phyloP scores from a whole-genome alignment of 2,113 vertebrate genomes.

The Colaptes auratus region DNA sequence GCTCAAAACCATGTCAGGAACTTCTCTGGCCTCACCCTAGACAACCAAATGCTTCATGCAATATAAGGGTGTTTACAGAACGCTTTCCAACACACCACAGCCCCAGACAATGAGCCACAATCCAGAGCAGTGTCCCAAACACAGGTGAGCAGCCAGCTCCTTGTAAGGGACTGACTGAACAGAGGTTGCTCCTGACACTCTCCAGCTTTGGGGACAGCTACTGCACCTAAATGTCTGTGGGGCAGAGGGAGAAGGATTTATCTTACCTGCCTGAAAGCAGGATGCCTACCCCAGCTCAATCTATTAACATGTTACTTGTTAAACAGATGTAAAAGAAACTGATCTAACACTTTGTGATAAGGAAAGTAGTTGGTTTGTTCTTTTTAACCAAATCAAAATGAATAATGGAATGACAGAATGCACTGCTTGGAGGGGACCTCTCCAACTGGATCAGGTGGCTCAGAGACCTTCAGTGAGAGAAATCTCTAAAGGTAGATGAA shows the following conservation, averaged over 20 bases:
- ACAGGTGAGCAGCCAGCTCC: not conserved
- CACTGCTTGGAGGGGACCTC: too few species aligned
- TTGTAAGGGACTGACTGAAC: not conserved
- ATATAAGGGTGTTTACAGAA: not conserved
- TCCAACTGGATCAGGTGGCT: too few species aligned
- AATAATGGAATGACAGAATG: too few species aligned
- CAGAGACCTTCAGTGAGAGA: not conserved
- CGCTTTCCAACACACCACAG: not conserved
- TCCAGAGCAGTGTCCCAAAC: not conserved
- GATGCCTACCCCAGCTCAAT: not conserved
- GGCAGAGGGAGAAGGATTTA: not conserved
- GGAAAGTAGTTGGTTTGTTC: not conserved
- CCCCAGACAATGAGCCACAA: not conserved
- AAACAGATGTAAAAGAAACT: not conserved
- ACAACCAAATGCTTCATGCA: not conserved
- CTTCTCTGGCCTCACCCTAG: not conserved
- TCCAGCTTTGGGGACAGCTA: not conserved
- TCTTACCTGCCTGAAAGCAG: not conserved
- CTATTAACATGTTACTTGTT: not conserved
- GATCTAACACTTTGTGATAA: not conserved
- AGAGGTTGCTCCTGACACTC: not conserved
- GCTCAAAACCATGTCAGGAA: not conserved
- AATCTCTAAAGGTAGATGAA: not conserved
- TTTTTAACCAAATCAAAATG: not conserved
- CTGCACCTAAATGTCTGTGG: not conserved